Percentiles rank a stretch among this genome's conserved stretches.
Evolutionary conservation across 2,113 vertebrate species (phyloP).

Genomic region (Smithornis capensis): DNA sequence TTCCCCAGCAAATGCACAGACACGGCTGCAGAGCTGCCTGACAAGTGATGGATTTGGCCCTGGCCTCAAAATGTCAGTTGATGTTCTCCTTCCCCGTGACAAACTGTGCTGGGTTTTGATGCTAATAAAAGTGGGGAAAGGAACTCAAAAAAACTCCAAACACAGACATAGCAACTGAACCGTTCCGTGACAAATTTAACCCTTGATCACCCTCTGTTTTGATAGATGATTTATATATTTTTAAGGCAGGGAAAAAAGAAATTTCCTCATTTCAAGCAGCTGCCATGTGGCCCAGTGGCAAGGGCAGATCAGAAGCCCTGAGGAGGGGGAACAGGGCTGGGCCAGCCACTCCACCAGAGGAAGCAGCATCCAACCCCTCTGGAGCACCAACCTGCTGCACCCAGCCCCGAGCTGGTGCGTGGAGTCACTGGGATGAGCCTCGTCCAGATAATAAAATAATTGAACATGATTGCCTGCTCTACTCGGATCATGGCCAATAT

Average conservation of each 20-base stretch:
- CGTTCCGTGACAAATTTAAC: neutral
- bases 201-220: neutral
- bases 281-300: neutral
- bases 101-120: neutral
- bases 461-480: neutral
- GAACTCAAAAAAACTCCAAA: neutral
- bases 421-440: neutral
- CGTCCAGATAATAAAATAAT: neutral
- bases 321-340: no score
- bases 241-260: neutral
- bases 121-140: neutral
- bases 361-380: neutral
- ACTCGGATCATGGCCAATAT: neutral
- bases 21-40: neutral
- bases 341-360: accelerated
- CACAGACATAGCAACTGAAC: neutral
- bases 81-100: neutral
- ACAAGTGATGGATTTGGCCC: neutral
- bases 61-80: conserved; percentile 25
- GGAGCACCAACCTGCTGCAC: neutral
- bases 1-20: neutral
- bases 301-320: neutral
- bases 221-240: accelerated
- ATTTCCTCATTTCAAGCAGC: neutral
- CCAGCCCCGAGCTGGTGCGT: accelerated